Base-by-base conservation (phyloP, 1,140 invertebrate species). In the Ctenoplectra terminalis region DNA sequence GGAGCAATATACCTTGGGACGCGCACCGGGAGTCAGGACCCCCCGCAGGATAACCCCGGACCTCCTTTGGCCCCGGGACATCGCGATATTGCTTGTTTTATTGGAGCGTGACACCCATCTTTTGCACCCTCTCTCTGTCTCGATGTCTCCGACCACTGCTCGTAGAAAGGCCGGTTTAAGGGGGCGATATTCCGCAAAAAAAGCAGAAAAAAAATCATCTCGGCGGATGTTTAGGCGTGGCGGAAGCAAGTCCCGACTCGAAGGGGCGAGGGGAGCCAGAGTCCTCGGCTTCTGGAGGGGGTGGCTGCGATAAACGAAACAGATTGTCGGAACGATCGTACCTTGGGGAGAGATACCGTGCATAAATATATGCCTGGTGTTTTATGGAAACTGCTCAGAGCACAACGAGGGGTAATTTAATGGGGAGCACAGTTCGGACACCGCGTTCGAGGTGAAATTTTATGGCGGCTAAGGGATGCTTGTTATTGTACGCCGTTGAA, bases 81-180 rank as follows among this genome's bases (percentile, higher is more conserved):
- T 82, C 87, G 71, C 90, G 90, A 91, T 91, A 91, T 91, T 91
- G 90, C 90, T 90, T 91, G 90, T 91, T 91, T 91, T 91, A 91
- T 91, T 91, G 88, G 88, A 90, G 90, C 90, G 89, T 91, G 90
- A 90, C 82, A 84, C 88, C 88, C 90, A 86, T 89, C 86, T 87
- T 73, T 83, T 73, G 46, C 20, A 1, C n/a, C 23, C 15, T 46
- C 48, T 69, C 52, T 43, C 63, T n/a, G 17, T 40, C 43, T 3
- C 31, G 20, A 1, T 66, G 43, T 71, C 75, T 87, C 80, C 43
- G 17, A 26, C 26, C 40, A 4, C 50, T n/a, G 9, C 9, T 15
- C 4, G 26, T 20, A 29, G n/a, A 31, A 29, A 52, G 9, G 26
- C 9, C 26, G 66, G 17, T 84, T 74, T 54, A 54, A 75, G 69